Percentiles rank a stretch among this genome's conserved stretches.
Evolutionary conservation across 1,140 invertebrate species (phyloP).

Genomic region (Psix sp.): DNA sequence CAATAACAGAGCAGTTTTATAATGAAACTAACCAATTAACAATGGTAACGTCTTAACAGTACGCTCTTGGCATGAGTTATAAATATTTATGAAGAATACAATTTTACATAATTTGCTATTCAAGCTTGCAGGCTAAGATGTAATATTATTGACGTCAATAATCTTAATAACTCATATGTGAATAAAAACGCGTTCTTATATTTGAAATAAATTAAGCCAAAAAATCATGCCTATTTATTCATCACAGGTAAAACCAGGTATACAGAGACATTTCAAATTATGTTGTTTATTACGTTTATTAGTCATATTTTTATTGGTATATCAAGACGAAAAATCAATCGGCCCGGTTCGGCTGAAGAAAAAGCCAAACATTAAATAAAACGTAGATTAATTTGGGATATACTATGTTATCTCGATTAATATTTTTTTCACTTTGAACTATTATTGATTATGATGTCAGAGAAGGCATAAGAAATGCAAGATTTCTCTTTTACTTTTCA

Average conservation of each 20-base stretch:
- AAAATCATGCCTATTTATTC: neutral
- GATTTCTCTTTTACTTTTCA: slow-evolving; percentile 38
- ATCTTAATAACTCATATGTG: slow-evolving; percentile 16
- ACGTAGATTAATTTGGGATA: neutral
- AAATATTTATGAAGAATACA: slow-evolving; percentile 38
- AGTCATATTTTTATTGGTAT: too few relatives aligned
- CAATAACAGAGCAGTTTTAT: slow-evolving; percentile 13
- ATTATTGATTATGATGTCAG: slow-evolving; percentile 41
- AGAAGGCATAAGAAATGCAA: slow-evolving; percentile 10
- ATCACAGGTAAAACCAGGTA: too few relatives aligned
- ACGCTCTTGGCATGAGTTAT: slow-evolving; percentile 5
- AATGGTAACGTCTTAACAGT: slow-evolving; percentile 19
- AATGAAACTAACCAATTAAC: slow-evolving; percentile 6
- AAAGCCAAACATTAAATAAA: too few relatives aligned
- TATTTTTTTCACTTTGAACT: slow-evolving; percentile 1
- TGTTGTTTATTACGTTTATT: too few relatives aligned
- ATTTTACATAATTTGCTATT: slow-evolving; percentile 35
- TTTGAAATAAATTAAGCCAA: slow-evolving; percentile 12
- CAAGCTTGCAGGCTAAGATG: slow-evolving; percentile 6
- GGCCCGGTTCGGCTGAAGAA: too few relatives aligned
- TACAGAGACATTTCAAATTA: too few relatives aligned
- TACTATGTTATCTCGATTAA: neutral
- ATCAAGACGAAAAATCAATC: too few relatives aligned
- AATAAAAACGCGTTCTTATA: slow-evolving; percentile 13
- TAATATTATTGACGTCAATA: slow-evolving; percentile 31